Conservation (phyloP, 2,797 vertebrate genomes). For the Gadopsis bispinosus region DNA sequence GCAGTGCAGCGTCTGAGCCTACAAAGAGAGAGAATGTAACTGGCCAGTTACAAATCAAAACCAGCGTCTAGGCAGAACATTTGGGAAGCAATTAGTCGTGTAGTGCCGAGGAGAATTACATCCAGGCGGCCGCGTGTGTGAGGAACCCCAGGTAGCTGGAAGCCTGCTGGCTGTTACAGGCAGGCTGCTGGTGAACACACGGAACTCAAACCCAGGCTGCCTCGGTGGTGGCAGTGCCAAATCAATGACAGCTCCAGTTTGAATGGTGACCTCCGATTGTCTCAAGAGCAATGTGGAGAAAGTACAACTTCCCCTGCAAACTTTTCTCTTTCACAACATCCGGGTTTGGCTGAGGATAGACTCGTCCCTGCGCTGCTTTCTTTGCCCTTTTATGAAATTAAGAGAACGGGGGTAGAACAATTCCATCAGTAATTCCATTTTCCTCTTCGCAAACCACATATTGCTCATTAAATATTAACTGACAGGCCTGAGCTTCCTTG, state of each 20-base stretch:
- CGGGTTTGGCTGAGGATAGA: conserved; percentile 14
- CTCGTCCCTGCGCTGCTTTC: conserved; percentile 12
- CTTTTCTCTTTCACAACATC: conserved; percentile 52
- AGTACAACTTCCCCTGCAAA: conserved; percentile 43
- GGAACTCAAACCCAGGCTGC: conserved; percentile 28
- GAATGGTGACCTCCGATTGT: conserved; percentile 38
- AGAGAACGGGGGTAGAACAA: conserved; percentile 53
- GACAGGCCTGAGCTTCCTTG: conserved; percentile 56
- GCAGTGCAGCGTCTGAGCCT: conserved; percentile 14
- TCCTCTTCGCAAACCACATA: conserved; percentile 68
- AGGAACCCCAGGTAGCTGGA: conserved; percentile 41
- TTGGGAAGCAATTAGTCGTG: conserved; percentile 64
- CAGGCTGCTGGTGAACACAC: conserved; percentile 27
- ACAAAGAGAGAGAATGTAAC: conserved; percentile 24
- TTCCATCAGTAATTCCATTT: conserved; percentile 79
- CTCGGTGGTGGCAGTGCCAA: conserved; percentile 7
- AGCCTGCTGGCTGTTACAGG: conserved; percentile 47
- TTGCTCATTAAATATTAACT: conserved; percentile 83
- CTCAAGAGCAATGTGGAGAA: conserved; percentile 6
- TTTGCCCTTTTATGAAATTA: conserved; percentile 74
- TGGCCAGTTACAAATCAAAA: conserved; percentile 47
- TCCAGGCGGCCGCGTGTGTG: conserved; percentile 11
- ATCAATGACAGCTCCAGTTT: conserved; percentile 33
- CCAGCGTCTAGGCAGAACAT: conserved; percentile 48
- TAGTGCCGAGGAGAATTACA: conserved; percentile 37